Conservation (phyloP, 1,140 invertebrate genomes). For the Pogonomyrmex californicus region DNA sequence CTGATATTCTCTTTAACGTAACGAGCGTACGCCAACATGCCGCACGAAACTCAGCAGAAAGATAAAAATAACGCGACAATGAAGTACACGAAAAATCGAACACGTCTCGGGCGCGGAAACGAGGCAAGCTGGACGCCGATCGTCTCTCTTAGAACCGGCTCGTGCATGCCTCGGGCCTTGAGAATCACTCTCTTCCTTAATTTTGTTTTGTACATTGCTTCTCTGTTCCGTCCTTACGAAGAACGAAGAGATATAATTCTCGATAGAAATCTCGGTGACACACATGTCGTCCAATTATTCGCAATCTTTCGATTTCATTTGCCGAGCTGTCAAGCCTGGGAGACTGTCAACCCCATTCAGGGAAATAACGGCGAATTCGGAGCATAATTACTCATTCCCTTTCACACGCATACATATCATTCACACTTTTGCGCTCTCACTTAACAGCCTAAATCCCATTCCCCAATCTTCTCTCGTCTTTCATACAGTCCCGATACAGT, state of each 20-base stretch:
- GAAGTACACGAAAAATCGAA: slow-evolving; percentile 57
- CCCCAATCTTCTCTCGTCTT: slow-evolving; percentile 3
- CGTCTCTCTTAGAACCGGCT: neutral
- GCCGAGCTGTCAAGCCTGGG: slow-evolving; percentile 34
- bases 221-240: neutral
- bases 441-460: neutral
- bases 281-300: slow-evolving; percentile 51
- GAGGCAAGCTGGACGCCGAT: slow-evolving; percentile 10
- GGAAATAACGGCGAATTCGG: slow-evolving; percentile 68
- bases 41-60: slow-evolving; percentile 67
- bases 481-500: slow-evolving; percentile 40
- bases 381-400: slow-evolving; percentile 39
- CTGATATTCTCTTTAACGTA: neutral
- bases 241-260: slow-evolving; percentile 38
- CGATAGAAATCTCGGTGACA: slow-evolving; percentile 69
- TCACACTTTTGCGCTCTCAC: slow-evolving; percentile 19
- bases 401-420: neutral
- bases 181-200: slow-evolving; percentile 38
- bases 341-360: slow-evolving; percentile 74
- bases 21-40: slow-evolving; percentile 48
- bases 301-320: slow-evolving; percentile 46
- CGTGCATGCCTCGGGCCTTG: slow-evolving; percentile 32
- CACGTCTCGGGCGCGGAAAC: slow-evolving; percentile 45
- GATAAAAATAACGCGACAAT: slow-evolving; percentile 70
- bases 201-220: slow-evolving; percentile 64